Conservation (phyloP, 2,797 vertebrate genomes). For the Prionace glauca region DNA sequence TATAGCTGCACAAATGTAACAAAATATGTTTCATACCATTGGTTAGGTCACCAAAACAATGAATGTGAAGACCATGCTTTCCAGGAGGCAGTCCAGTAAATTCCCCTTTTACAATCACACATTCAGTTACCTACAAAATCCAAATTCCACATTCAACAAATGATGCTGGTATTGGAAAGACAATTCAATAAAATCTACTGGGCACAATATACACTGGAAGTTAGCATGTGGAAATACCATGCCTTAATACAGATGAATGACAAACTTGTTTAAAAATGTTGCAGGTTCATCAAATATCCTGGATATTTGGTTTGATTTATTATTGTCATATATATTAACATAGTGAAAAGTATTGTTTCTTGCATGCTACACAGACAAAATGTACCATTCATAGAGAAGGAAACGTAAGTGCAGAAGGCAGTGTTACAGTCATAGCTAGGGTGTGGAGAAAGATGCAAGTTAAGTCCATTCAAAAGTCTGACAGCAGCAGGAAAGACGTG, state of each 20-base stretch:
- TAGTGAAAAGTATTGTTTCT: too few relatives aligned
- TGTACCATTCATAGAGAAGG: too few relatives aligned
- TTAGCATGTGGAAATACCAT: neutral
- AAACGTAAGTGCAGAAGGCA: too few relatives aligned
- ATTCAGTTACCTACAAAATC: conserved; percentile 8
- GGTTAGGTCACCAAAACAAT: conserved; percentile 17
- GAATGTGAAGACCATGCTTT: conserved; percentile 26
- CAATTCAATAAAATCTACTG: neutral
- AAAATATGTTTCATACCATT: conserved; percentile 8
- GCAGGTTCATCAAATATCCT: neutral
- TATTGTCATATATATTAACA: too few relatives aligned
- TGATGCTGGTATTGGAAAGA: neutral
- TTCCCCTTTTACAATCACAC: conserved; percentile 2
- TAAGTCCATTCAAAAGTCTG: too few relatives aligned
- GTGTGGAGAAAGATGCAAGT: too few relatives aligned
- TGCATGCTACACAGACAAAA: too few relatives aligned
- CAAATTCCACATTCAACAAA: neutral
- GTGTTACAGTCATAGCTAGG: too few relatives aligned
- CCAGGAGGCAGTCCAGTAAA: conserved; percentile 29
- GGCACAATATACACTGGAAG: neutral
- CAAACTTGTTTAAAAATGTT: neutral
- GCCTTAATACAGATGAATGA: neutral
- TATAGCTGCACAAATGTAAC: neutral
- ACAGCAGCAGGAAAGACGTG: too few relatives aligned
- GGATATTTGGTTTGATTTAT: too few relatives aligned